Evolutionary conservation across 1,140 invertebrate genomes (phyloP).

Genomic region (Drosophila repleta): DNA sequence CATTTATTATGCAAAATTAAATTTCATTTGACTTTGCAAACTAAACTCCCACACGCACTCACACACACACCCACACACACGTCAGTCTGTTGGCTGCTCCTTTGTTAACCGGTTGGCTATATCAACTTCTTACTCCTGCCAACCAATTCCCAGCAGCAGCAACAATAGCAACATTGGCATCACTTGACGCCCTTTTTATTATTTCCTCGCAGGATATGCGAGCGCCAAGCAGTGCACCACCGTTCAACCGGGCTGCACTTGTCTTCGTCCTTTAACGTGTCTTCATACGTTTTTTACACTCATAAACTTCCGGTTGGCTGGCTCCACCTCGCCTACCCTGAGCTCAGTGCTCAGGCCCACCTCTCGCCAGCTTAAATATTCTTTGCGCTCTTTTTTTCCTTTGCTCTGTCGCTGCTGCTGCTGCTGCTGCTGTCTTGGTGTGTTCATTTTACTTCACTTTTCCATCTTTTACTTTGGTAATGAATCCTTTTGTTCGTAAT

Average conservation of each 20-base stretch:
- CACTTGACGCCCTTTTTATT: constrained; percentile 52
- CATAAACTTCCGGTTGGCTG: constrained; percentile 72
- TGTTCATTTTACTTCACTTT: constrained; percentile 48
- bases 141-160: constrained; percentile 1
- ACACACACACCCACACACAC: no score
- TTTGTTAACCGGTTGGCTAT: constrained; percentile 33
- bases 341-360: constrained; percentile 6
- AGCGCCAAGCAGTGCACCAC: constrained; percentile 32
- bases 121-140: constrained; percentile 24
- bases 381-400: constrained; percentile 7
- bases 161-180: constrained; percentile 2
- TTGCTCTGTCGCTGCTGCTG: not conserved
- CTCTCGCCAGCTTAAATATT: constrained; percentile 26
- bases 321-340: constrained; percentile 14
- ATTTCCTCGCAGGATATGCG: constrained; percentile 40
- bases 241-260: constrained; percentile 34
- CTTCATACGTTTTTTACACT: constrained; percentile 51
- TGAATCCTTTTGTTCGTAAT: constrained; percentile 77
- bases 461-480: constrained; percentile 80
- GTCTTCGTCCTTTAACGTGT: constrained; percentile 41
- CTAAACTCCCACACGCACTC: constrained; percentile 9
- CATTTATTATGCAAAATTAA: constrained; percentile 65
- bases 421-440: constrained; percentile 5
- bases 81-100: constrained; percentile 2
- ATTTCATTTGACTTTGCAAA: constrained; percentile 63